Evolutionary conservation across 2,113 vertebrate genomes (phyloP), one percentile per base, ranked within the genome.

Genomic region (Passer montanus): DNA sequence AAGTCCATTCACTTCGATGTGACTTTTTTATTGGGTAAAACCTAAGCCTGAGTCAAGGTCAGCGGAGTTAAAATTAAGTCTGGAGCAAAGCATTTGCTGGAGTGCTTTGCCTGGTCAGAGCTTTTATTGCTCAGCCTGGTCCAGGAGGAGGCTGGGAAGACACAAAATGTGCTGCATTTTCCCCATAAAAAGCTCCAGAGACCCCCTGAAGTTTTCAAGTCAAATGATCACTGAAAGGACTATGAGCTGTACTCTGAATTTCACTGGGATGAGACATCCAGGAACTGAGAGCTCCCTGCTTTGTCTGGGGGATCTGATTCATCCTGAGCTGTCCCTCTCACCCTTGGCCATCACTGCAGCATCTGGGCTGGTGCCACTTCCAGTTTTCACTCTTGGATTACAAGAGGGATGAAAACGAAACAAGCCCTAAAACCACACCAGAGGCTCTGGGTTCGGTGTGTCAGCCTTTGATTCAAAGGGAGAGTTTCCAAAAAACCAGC

Each of bases 381-480:
- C 19, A 35, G 4, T 37, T 73, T 41, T 80, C 75, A 43, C 37
- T 68, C 92, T 49, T 28, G 82, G 18, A 6, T 13, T 66, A 41
- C 22, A 3, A 49, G 41, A n/a, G 68, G 47, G 27, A 63, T 74
- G 75, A 67, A 87, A 70, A 20, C 9, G 53, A 74, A 93, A 80
- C 24, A 5, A 87, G 44, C 87, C 76, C 52, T 44, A n/a, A 95
- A 97, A 89, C 93, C 92, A 93, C 94, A 92, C 52, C 4, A 93
- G 73, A 87, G 68, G 56, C 69, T 74, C 41, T 3, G 80, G 63
- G 27, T 39, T 74, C 9, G 13, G 11, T 30, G 21, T 15, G 72
- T 62, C 62, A 64, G 85, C 13, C 83, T 92, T 86, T 92, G 93
- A 88, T 84, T 80, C 62, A 26, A 53, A 87, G 43, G 73, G 68